Percentiles rank a stretch among this genome's conserved stretches.
These are phyloP conservation scores for Canis aureus DNA, from an alignment of 2,113 vertebrate genomes.

Conservation along the genomic window DNA sequence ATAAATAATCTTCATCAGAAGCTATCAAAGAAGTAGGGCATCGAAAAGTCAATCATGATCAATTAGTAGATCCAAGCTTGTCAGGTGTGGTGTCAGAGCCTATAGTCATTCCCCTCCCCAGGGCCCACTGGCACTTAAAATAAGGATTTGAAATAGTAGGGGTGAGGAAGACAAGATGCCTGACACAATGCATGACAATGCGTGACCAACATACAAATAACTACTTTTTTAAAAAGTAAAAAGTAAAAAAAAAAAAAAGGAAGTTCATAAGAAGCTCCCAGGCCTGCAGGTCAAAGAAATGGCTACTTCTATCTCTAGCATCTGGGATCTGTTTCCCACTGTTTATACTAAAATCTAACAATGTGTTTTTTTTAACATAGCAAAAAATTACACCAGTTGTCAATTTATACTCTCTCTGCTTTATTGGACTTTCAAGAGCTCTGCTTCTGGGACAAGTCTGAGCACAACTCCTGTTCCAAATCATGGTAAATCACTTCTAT, in stretches of 20 bases:
- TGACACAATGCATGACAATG: background rate
- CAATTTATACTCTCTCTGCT: slow-evolving; percentile 3
- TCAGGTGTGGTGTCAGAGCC: background rate
- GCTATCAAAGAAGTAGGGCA: background rate
- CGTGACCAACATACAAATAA: background rate
- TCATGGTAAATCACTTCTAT: slow-evolving; percentile 23
- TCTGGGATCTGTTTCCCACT: background rate
- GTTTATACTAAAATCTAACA: background rate
- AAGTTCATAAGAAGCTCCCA: background rate
- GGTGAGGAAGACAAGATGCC: background rate
- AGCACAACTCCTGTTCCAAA: background rate
- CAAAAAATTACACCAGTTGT: slow-evolving; percentile 6
- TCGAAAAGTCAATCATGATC: background rate
- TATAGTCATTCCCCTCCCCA: background rate
- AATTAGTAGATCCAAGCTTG: background rate
- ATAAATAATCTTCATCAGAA: slow-evolving; percentile 40
- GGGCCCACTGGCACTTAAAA: background rate
- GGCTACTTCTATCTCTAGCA: background rate
- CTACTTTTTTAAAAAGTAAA: background rate
- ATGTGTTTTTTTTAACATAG: background rate
- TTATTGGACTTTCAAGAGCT: slow-evolving; percentile 5
- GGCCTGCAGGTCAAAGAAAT: background rate
- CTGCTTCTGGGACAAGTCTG: background rate
- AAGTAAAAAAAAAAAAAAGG: background rate
- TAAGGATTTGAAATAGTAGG: background rate